Evolutionary conservation across 2,113 vertebrate species (phyloP), one percentile per base, ranked within the genome.

Genomic region (Cottus gobio): DNA sequence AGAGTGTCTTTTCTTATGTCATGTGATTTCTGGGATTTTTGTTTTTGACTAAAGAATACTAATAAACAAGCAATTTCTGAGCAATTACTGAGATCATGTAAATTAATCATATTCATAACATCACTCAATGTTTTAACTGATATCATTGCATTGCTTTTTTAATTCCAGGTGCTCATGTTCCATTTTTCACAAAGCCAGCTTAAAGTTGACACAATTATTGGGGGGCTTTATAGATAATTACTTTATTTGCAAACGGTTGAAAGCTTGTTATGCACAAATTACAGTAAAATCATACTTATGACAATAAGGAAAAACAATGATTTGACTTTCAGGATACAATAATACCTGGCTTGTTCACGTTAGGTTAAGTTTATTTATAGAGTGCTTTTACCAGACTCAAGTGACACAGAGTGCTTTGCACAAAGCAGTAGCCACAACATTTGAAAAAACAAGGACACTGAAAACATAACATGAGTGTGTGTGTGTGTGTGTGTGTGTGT

Each of bases 391-490:
- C 22, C 42, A 64, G 61, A 39, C 44, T 34, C 8, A 22, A 70
- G 30, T 36, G 62, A 57, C 70, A 72, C 39, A 57, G 50, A 74
- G 31, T 74, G 42, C 75, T 65, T 44, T 69, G 13, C 48, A 61
- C 22, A 74, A 52, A 75, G 63, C 57, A 71, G 36, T 42, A 37
- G 34, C 56, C 37, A 46, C n/a, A 67, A 42, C 31, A 66, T 24
- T 44, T 34, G 26, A 50, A 18, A 73, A 77, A 69, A 73, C 26
- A 71, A 76, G 36, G n/a, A 71, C 67, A 61, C n/a, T 20, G 28
- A 48, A 62, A 82, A 70, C 36, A 71, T 3, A 10, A 80, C 31
- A 75, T 73, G 52, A 79, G 48, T 71, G 66, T 28, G 24, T 62
- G 7, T 22, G 9, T 71, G 62, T 44, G 26, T 36, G 4, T 8